phyloP scores from a whole-genome alignment of 37 sponge, comb jelly and placozoan genomes.

The Ephydatia muelleri region DNA sequence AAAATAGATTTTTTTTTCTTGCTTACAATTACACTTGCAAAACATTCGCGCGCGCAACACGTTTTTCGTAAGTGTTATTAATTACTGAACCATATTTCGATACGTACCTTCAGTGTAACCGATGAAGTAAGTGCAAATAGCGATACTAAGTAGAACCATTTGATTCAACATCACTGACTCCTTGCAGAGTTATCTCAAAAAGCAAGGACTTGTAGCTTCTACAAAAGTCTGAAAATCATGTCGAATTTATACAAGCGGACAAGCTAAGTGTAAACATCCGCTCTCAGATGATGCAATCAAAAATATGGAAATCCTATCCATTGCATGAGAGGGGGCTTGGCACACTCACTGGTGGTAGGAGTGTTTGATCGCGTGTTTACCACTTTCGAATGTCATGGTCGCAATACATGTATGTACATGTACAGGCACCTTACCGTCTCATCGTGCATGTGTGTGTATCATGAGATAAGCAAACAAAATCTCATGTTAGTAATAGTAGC shows the following conservation, averaged over 20 bases:
- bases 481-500: background rate
- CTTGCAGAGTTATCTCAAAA: slow-evolving; percentile 1
- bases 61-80: slow-evolving; percentile 1
- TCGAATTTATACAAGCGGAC: background rate
- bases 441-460: slow-evolving; percentile 1
- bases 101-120: background rate
- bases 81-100: slow-evolving; percentile 1
- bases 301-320: slow-evolving; percentile 1
- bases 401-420: background rate
- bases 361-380: background rate
- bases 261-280: background rate
- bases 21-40: slow-evolving; percentile 1
- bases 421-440: slow-evolving; percentile 1
- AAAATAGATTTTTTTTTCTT: slow-evolving; percentile 1
- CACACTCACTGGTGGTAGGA: background rate
- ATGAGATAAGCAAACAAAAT: slow-evolving; percentile 1
- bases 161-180: slow-evolving; percentile 1
- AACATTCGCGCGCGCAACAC: background rate
- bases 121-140: slow-evolving; percentile 1
- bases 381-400: background rate
- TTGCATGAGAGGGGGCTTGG: background rate
- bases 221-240: background rate
- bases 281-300: background rate
- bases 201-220: background rate
- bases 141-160: background rate